Conservation (phyloP, 2,113 vertebrate species). For the Gadus chalcogrammus region DNA sequence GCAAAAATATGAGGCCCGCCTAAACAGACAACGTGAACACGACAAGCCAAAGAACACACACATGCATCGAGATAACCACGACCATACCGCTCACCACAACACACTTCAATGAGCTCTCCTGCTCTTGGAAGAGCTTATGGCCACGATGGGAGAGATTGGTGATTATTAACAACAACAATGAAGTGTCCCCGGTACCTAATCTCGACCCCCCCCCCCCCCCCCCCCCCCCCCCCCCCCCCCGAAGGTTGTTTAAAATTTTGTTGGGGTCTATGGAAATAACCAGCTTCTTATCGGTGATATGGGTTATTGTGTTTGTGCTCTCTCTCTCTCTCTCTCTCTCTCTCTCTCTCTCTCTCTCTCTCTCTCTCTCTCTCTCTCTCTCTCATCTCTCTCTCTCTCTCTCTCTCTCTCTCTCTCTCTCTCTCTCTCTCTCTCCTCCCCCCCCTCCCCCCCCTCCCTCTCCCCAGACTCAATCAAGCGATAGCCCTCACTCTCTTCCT, state of each 20-base stretch:
- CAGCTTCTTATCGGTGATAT: constrained; percentile 57
- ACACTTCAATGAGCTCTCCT: background rate
- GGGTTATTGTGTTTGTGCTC: constrained; percentile 62
- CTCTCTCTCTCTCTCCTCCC: constrained; percentile 21
- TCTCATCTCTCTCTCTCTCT: too few relatives aligned
- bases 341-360: too few relatives aligned
- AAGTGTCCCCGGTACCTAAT: too few relatives aligned
- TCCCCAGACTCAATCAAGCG: constrained; percentile 65
- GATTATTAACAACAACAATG: constrained; percentile 35
- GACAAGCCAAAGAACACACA: too few relatives aligned
- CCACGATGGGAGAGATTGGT: constrained; percentile 27
- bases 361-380: too few relatives aligned
- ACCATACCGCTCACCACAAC: too few relatives aligned
- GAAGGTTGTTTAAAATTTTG: too few relatives aligned
- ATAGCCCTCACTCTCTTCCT: constrained; percentile 48
- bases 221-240: too few relatives aligned
- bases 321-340: constrained; percentile 33
- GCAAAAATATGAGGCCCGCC: too few relatives aligned
- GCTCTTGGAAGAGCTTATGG: constrained; percentile 41
- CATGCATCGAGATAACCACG: too few relatives aligned
- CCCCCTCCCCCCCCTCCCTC: constrained; percentile 54
- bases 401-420: constrained; percentile 42
- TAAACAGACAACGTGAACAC: too few relatives aligned
- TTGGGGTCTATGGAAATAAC: constrained; percentile 62
- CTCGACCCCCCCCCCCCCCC: too few relatives aligned